Evolutionary conservation across 2,797 vertebrate genomes (phyloP), one percentile per base, ranked within the genome.

Genomic region (Bradypodion ventrale): DNA sequence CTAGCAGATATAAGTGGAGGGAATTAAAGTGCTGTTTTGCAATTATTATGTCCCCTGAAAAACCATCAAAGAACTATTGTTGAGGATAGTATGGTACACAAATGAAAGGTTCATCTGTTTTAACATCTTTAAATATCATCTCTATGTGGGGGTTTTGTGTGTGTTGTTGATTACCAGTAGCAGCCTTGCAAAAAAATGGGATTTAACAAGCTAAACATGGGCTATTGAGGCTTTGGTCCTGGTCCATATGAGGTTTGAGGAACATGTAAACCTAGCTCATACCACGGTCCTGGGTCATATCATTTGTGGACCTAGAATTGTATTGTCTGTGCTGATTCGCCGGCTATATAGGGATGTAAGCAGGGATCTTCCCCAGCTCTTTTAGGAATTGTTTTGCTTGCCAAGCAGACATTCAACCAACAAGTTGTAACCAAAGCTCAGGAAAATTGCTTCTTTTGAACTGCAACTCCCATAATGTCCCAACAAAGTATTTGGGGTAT

Each of bases 71-170:
- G 82, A 87, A 84, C 86, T 49, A 89, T 94, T 93, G 93, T 92
- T 89, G 92, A 91, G 85, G 89, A 89, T 89, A 83, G 82, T 89
- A 89, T 84, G 63, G 16, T 65, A 85, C 79, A 83, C 62, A 87
- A 88, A 86, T 85, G 89, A 92, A 95, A 96, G 92, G 92, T 94
- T 96, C 94, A 94, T 91, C 94, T 92, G 94, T 92, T 94, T 95
- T 93, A 94, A 89, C 92, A 87, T 92, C 91, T 88, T n/a, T 85
- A 91, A 80, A 76, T 59, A 78, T 7, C 66, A 44, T 79, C 77
- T 82, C 82, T 70, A 8, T 42, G 10, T 56, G 16, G 16, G 52
- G 12, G 16, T 56, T 56, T 56, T 16, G 52, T 56, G n/a, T n/a
- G n/a, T n/a, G n/a, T 56, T 56, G 52, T 56, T 52, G 49, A 15